Conservation (phyloP, 2,797 vertebrate genomes). For the Myotis findleyi region DNA sequence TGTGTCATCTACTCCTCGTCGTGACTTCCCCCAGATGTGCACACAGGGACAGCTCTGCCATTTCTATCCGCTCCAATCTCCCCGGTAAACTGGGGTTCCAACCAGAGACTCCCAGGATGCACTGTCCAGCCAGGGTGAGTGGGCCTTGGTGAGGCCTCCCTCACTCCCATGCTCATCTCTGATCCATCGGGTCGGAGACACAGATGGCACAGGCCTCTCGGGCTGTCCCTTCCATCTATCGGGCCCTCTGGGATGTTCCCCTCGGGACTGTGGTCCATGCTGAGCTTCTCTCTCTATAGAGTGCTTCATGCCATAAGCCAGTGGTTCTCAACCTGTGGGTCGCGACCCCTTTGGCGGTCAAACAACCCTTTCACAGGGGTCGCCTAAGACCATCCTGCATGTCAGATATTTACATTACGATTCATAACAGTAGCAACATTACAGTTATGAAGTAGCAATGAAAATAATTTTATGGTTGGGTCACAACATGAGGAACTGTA, state of each 20-base stretch:
- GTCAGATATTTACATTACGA: too few relatives aligned
- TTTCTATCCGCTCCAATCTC: neutral
- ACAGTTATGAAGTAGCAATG: too few relatives aligned
- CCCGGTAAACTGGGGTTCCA: neutral
- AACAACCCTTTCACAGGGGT: too few relatives aligned
- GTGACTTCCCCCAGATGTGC: neutral
- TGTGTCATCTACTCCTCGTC: neutral
- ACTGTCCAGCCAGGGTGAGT: neutral
- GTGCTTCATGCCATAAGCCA: neutral
- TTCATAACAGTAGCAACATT: too few relatives aligned
- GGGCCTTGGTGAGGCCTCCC: neutral
- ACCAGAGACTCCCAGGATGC: neutral
- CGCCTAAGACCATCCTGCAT: too few relatives aligned
- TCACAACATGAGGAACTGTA: too few relatives aligned
- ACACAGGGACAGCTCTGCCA: neutral
- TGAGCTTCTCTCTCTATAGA: neutral
- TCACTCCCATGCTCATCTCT: neutral
- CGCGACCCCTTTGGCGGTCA: too few relatives aligned
- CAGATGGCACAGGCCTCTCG: accelerated
- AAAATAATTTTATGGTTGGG: too few relatives aligned
- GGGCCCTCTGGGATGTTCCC: neutral
- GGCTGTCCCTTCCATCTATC: neutral
- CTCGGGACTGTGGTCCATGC: neutral
- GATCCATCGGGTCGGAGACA: neutral
- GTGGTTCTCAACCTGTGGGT: too few relatives aligned